A percentile compares a stretch with the other conserved stretches of the same genome.
These are phyloP conservation scores for Aythya baeri DNA, from an alignment of 2,113 vertebrate genomes.

Conservation along the genomic window DNA sequence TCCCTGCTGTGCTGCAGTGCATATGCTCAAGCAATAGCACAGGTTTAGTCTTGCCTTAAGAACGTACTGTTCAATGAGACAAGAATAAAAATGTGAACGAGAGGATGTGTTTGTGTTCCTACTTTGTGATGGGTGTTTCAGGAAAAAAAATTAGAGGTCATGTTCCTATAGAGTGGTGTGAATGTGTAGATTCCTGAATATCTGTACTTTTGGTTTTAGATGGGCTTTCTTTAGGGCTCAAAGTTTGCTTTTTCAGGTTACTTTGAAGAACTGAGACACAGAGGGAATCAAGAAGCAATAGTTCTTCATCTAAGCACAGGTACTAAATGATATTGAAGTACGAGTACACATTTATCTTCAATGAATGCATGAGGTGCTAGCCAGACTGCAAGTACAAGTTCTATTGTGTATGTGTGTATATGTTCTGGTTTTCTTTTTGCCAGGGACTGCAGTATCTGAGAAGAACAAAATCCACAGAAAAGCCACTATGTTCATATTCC, in stretches of 20 bases:
- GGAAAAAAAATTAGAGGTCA: background rate
- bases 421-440: background rate
- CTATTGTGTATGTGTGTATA: fast-evolving
- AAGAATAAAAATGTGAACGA: background rate
- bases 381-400: background rate
- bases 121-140: background rate
- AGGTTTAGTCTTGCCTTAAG: background rate
- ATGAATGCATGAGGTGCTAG: background rate
- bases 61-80: background rate
- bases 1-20: fast-evolving
- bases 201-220: background rate
- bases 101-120: background rate
- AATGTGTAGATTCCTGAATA: background rate
- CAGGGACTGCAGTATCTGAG: background rate
- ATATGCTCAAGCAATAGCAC: background rate
- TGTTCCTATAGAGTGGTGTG: background rate
- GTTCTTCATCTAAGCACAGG: background rate
- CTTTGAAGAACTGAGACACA: background rate
- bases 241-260: background rate
- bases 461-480: background rate
- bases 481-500: background rate
- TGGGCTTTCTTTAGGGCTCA: background rate
- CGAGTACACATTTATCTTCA: background rate
- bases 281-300: background rate
- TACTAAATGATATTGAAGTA: background rate